phyloP scores from a whole-genome alignment of 2,797 vertebrate species.

The Emydoidea blandingii region DNA sequence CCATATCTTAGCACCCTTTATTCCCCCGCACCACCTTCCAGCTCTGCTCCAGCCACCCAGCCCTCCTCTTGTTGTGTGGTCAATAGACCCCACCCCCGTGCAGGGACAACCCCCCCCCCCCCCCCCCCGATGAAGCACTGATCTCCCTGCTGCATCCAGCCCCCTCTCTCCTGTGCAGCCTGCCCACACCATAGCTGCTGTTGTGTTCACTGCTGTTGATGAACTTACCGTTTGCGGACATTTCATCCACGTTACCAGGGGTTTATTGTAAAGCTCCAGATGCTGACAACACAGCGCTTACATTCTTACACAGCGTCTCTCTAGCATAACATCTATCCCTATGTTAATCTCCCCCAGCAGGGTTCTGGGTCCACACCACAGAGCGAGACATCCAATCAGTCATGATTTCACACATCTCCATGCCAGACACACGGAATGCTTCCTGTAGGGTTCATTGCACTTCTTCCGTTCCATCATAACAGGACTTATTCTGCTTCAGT shows the following conservation, averaged over 20 bases:
- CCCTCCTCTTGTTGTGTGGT: too few species aligned
- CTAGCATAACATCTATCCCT: not conserved
- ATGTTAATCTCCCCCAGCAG: not conserved
- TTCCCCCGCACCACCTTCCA: not conserved
- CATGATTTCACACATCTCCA: not conserved
- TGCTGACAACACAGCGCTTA: not conserved
- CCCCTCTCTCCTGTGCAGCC: not conserved
- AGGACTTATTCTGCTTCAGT: not conserved
- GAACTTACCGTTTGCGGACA: too few species aligned
- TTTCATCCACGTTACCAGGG: not conserved
- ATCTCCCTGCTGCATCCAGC: not conserved
- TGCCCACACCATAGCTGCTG: not conserved
- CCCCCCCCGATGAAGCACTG: accelerated
- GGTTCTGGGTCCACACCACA: not conserved
- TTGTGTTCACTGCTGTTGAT: not conserved
- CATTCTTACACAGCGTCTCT: not conserved
- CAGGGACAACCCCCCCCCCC: not conserved
- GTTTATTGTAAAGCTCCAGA: not conserved
- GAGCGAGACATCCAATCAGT: not conserved
- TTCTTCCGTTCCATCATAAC: not conserved
- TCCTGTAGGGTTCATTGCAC: not conserved
- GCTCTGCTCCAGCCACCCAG: not conserved
- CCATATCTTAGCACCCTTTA: not conserved
- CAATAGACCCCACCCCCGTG: not conserved
- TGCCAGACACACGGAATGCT: not conserved